These are phyloP conservation scores for Sclerodermus sp. DNA, from an alignment of 2,888 invertebrate genomes.

Conservation along the genomic window DNA sequence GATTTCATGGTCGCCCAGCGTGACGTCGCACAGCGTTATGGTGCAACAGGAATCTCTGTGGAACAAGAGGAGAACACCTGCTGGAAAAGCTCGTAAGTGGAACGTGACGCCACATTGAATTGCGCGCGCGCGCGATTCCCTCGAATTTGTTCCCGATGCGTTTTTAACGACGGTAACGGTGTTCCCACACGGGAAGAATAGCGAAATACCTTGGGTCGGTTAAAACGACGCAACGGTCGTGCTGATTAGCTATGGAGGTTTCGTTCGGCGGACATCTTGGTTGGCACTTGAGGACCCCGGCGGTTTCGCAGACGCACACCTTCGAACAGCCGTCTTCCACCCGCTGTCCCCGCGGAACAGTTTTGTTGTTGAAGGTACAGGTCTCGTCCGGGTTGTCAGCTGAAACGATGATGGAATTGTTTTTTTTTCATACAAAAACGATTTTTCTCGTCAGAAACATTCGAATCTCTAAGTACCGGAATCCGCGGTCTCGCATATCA, in stretches of 20 bases:
- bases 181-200: no score
- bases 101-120: background rate
- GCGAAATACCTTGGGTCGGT: constrained; percentile 66
- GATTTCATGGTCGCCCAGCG: constrained; percentile 73
- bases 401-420: no score
- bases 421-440: no score
- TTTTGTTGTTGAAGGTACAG: constrained; percentile 70
- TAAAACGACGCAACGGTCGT: constrained; percentile 79
- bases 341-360: constrained; percentile 71
- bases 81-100: background rate
- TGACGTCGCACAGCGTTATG: constrained; percentile 83
- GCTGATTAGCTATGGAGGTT: constrained; percentile 50
- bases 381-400: constrained; percentile 59
- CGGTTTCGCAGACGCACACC: constrained; percentile 75
- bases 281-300: constrained; percentile 73
- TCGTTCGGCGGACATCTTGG: constrained; percentile 63
- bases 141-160: no score
- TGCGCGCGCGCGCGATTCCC: background rate
- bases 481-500: constrained; percentile 68
- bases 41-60: constrained; percentile 79
- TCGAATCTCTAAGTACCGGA: no score
- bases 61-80: no score
- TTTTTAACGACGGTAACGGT: no score
- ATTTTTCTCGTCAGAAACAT: no score
- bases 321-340: constrained; percentile 81